These are phyloP conservation scores for Philotrypesis tridentata DNA, from an alignment of 1,140 invertebrate species.

Conservation along the genomic window DNA sequence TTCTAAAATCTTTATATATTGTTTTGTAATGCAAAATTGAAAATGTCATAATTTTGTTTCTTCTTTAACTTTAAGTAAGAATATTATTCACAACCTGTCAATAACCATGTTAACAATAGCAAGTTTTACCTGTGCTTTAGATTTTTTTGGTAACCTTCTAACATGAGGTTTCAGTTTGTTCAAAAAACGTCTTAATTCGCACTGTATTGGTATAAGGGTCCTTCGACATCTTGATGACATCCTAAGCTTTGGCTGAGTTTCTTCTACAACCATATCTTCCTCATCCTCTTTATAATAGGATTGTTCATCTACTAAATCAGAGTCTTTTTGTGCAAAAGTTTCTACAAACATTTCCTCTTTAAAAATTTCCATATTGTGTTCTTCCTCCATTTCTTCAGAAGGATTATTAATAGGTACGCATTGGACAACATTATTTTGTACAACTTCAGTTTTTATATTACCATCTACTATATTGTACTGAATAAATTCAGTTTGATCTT, in stretches of 20 bases:
- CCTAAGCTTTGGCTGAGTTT: constrained; percentile 38
- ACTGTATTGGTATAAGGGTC: constrained; percentile 69
- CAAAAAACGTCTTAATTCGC: constrained; percentile 64
- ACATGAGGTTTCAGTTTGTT: constrained; percentile 67
- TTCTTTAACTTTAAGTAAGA: constrained; percentile 23
- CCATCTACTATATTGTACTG: background rate
- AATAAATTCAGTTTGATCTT: background rate
- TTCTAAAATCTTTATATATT: background rate
- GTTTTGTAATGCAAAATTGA: background rate
- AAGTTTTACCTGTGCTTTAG: constrained; percentile 67
- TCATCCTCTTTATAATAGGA: constrained; percentile 49
- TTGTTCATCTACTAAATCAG: constrained; percentile 48
- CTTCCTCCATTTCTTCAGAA: constrained; percentile 4
- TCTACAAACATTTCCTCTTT: background rate
- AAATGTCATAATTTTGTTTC: background rate
- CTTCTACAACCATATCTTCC: constrained; percentile 32
- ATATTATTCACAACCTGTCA: constrained; percentile 63
- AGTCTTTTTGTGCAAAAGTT: constrained; percentile 28
- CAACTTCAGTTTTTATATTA: constrained; percentile 11
- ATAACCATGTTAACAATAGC: constrained; percentile 71
- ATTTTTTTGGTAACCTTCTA: constrained; percentile 65
- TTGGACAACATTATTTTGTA: constrained; percentile 2
- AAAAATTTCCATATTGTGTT: background rate
- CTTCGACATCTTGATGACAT: constrained; percentile 51
- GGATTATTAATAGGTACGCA: constrained; percentile 14